phyloP scores from a whole-genome alignment of 2,797 vertebrate genomes.

The Siniperca obscura region DNA sequence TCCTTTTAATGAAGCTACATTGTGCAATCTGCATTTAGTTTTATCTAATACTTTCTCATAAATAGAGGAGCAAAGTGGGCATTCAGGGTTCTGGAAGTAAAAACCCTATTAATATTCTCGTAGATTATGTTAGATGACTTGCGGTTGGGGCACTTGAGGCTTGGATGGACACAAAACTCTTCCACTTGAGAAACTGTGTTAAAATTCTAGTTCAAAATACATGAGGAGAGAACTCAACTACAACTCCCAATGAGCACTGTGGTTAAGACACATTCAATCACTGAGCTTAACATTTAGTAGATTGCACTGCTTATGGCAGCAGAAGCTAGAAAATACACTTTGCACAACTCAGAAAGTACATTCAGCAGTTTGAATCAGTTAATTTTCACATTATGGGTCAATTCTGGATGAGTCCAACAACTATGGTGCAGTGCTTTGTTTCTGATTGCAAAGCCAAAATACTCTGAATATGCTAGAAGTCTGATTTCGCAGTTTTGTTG shows the following conservation, averaged over 20 bases:
- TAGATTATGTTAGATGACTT: not conserved
- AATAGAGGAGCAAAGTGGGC: not conserved
- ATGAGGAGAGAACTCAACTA: too few relatives aligned
- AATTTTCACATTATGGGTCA: not conserved
- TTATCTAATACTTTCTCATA: not conserved
- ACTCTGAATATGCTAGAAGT: not conserved
- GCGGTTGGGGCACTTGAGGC: too few relatives aligned
- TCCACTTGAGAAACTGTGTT: too few relatives aligned
- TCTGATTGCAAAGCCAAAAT: not conserved
- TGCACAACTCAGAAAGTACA: not conserved
- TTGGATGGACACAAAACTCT: too few relatives aligned
- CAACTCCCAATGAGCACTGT: too few relatives aligned
- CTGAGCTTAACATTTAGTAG: not conserved
- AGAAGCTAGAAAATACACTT: not conserved
- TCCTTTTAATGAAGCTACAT: conserved; percentile 28
- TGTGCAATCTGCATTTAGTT: not conserved
- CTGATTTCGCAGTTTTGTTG: not conserved
- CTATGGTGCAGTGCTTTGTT: not conserved
- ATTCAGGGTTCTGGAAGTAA: not conserved
- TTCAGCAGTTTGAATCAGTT: not conserved
- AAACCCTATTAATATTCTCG: not conserved
- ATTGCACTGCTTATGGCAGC: not conserved
- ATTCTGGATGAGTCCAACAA: not conserved
- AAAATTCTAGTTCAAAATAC: too few relatives aligned
- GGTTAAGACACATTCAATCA: too few relatives aligned